These are phyloP conservation scores for Amphilophus citrinellus DNA, from an alignment of 2,113 vertebrate genomes.

Conservation along the genomic window DNA sequence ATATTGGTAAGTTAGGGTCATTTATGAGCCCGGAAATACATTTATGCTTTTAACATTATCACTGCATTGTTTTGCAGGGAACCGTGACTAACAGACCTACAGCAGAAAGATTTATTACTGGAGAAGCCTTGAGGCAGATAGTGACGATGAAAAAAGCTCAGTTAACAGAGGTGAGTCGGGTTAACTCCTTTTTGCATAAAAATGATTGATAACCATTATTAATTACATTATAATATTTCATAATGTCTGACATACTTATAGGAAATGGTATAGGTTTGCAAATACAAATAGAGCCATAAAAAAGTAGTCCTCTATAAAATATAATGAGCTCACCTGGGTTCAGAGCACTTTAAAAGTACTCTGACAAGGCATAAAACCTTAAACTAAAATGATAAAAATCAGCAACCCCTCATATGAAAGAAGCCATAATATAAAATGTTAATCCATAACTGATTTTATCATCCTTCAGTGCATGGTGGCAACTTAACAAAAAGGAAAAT, in stretches of 20 bases:
- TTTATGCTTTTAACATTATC: not conserved
- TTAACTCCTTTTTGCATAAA: no score
- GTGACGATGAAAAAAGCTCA: not conserved
- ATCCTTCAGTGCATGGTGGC: not conserved
- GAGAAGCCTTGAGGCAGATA: not conserved
- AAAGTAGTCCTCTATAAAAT: not conserved
- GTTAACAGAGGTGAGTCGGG: no score
- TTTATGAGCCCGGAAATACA: not conserved
- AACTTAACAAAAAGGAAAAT: not conserved
- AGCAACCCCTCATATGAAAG: not conserved
- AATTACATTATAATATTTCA: no score
- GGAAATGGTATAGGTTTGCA: no score
- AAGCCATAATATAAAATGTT: not conserved
- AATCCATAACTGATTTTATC: not conserved
- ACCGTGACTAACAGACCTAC: not conserved
- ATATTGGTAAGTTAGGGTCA: not conserved
- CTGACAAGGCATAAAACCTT: not conserved
- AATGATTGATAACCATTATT: no score
- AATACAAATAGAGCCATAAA: no score
- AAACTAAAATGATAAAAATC: not conserved
- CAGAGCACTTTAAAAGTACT: not conserved
- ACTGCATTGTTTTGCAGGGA: not conserved
- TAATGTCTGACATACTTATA: no score
- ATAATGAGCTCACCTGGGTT: not conserved
- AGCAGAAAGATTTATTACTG: not conserved